A percentile compares a stretch with the other conserved stretches of the same genome.
These are phyloP conservation scores for Scotopteryx bipunctaria DNA, from an alignment of 2,888 invertebrate species.

Conservation along the genomic window DNA sequence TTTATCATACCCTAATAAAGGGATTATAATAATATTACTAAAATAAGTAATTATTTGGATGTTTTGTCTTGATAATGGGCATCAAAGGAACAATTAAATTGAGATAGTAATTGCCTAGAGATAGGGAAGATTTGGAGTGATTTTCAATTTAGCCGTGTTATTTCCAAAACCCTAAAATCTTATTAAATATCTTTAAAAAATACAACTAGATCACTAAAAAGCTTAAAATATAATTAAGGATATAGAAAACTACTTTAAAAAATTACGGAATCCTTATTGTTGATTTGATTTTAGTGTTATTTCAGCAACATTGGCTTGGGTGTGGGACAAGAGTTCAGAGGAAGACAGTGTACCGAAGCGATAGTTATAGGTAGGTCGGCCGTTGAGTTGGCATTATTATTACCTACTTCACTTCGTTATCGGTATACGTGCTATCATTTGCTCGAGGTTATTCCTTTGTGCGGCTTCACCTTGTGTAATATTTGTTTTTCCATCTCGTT, in stretches of 20 bases:
- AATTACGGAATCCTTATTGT: constrained; percentile 3
- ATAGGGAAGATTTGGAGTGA: constrained; percentile 15
- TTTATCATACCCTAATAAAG: no score
- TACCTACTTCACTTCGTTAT: constrained; percentile 72
- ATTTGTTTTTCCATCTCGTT: constrained; percentile 52
- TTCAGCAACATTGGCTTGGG: constrained; percentile 71
- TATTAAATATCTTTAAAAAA: constrained; percentile 22
- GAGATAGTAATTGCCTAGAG: not conserved
- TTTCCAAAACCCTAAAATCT: constrained; percentile 40
- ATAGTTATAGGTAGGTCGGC: constrained; percentile 79
- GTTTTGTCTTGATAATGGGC: no score
- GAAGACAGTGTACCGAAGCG: constrained; percentile 72
- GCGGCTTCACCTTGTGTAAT: constrained; percentile 66
- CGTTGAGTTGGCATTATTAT: constrained; percentile 75
- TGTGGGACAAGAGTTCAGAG: constrained; percentile 64
- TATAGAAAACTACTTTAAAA: not conserved
- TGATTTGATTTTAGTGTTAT: constrained; percentile 9
- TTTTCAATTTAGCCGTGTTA: constrained; percentile 45
- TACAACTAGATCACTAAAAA: constrained; percentile 22
- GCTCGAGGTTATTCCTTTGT: constrained; percentile 66
- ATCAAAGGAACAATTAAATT: no score
- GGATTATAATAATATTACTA: no score
- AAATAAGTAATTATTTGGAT: no score
- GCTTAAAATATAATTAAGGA: constrained; percentile 3
- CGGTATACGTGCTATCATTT: constrained; percentile 68